Base-by-base conservation (phyloP, 2,888 invertebrate genomes). In the Drosophila lutescens region DNA sequence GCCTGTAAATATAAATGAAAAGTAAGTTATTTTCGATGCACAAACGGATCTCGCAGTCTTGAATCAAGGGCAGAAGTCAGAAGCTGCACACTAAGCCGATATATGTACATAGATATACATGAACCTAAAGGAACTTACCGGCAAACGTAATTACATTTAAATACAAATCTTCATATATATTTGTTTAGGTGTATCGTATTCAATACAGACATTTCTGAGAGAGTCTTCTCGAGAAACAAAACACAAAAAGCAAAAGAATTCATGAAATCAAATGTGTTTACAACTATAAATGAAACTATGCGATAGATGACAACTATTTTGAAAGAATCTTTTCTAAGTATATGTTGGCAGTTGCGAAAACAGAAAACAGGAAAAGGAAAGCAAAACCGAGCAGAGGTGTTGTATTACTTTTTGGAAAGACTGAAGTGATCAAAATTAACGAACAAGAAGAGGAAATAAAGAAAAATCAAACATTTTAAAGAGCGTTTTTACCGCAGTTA, bases 341-440 rank as follows among this genome's bases (percentile, higher is more conserved):
- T 47, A 69, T 46, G 58, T 69, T 47, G 57, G 40, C 46, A 57
- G 20, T 30, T 13, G 41, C 36, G 44, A 51, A 40, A 40, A 34
- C 32, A 32, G 26, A 30, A n/a, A n/a, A 4, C 23, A 23, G 4
- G 23, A 23, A 65, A 56, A 71, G 44, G 44, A 59, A 60, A 32
- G 32, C 5, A 56, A 50, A 57, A 46, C 54, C 46, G n/a, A 72
- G 40, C 13, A 47, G 46, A 66, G 46, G 66, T 66, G 65, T 40
- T 66, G 65, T 66, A 66, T 53, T 66, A 66, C 66, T 85, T 85
- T 84, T 84, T 81, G 87, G 84, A 86, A 88, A 86, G 85, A 86
- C 85, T 86, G 85, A 86, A 74, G 86, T 80, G 88, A 88, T 88
- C 80, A 86, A 86, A 86, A 74, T 75, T 78, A 58, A 46, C 43